A percentile compares a stretch with the other conserved stretches of the same genome.
Conservation (phyloP, 2,888 invertebrate genomes). For the Nineta flava region DNA sequence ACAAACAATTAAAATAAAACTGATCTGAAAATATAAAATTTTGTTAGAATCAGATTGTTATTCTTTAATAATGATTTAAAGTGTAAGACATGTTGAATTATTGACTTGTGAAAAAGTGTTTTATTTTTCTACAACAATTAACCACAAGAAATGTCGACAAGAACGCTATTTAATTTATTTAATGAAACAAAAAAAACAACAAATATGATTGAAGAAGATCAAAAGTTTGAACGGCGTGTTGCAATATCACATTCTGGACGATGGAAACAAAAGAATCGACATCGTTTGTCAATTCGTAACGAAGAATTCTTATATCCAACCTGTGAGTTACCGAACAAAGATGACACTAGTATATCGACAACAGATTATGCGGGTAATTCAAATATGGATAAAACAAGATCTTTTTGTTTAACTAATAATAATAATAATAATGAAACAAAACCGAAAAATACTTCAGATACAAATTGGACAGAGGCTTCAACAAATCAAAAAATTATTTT, state of each 20-base stretch:
- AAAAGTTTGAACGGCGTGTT: slow-evolving; percentile 12
- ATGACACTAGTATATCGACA: too few species aligned
- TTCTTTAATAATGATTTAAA: neutral
- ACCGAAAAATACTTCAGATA: too few species aligned
- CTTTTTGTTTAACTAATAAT: too few species aligned
- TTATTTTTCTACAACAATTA: neutral
- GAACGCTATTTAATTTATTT: slow-evolving; percentile 11
- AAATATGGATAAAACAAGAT: too few species aligned
- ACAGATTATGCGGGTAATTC: too few species aligned
- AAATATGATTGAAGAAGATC: slow-evolving; percentile 10
- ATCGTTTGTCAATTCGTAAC: slow-evolving; percentile 1
- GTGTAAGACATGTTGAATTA: neutral
- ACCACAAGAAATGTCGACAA: slow-evolving; percentile 6
- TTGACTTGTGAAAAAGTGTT: neutral
- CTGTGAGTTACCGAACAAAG: neutral
- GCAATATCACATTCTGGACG: slow-evolving; percentile 17
- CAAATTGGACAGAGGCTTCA: too few species aligned
- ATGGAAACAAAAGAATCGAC: slow-evolving; percentile 14
- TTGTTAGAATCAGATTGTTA: neutral
- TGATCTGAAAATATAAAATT: neutral
- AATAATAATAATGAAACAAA: too few species aligned
- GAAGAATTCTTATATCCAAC: neutral
- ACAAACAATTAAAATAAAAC: neutral
- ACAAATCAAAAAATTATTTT: too few species aligned
- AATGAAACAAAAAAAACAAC: slow-evolving; percentile 7